Conservation (phyloP, 2,888 invertebrate species). For the Cepaea hortensis region DNA sequence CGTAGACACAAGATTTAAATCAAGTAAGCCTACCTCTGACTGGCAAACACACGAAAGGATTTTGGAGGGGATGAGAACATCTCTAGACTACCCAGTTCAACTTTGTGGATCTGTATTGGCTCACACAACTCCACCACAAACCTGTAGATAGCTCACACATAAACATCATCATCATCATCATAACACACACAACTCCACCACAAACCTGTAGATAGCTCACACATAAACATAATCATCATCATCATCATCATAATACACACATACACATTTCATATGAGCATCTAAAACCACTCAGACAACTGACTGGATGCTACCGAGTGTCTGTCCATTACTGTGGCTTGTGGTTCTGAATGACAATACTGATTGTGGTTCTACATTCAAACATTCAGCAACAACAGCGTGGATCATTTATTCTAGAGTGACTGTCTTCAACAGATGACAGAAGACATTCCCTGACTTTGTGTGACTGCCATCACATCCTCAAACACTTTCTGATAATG, state of each 20-base stretch:
- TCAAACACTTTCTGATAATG: too few relatives aligned
- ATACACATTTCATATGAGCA: conserved; percentile 74
- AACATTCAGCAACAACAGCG: too few relatives aligned
- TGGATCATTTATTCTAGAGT: too few relatives aligned
- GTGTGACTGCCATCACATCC: too few relatives aligned
- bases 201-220: conserved; percentile 82
- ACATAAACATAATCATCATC: background rate
- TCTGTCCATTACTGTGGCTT: too few relatives aligned
- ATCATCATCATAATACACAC: conserved; percentile 80
- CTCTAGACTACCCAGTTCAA: conserved; percentile 97
- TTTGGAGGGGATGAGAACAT: conserved; percentile 97
- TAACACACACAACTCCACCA: conserved; percentile 98
- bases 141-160: conserved; percentile 77
- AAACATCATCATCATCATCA: background rate
- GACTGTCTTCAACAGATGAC: too few relatives aligned
- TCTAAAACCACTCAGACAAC: background rate
- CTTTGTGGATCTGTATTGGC: conserved; percentile 89
- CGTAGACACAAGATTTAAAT: too few relatives aligned
- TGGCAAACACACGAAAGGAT: conserved; percentile 83
- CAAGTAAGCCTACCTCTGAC: conserved; percentile 70
- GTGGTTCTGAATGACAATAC: too few relatives aligned
- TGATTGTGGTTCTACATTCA: too few relatives aligned
- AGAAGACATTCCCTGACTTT: too few relatives aligned
- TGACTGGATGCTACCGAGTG: background rate
- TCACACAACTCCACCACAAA: conserved; percentile 98